phyloP scores from a whole-genome alignment of 2,113 vertebrate species.

The Desmodus rotundus region DNA sequence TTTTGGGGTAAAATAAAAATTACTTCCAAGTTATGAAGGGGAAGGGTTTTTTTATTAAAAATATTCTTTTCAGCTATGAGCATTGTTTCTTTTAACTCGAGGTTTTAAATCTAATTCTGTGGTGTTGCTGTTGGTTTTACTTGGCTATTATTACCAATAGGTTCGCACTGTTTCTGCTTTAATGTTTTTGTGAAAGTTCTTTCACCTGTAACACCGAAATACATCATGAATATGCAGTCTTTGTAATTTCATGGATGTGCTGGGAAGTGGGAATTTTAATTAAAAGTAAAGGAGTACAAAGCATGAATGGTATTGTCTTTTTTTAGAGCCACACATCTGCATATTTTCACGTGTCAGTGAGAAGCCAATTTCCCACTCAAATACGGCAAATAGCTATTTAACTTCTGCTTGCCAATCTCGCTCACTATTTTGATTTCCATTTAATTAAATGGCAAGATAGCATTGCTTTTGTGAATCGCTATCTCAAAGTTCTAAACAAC shows the following conservation, averaged over 20 bases:
- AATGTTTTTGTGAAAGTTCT: not conserved
- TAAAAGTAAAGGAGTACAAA: not conserved
- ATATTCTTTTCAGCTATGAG: fast-evolving
- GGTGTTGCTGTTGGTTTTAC: not conserved
- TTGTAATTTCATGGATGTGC: not conserved
- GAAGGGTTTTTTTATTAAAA: not conserved
- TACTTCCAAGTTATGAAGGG: not conserved
- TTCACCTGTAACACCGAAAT: not conserved
- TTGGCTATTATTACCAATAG: not conserved
- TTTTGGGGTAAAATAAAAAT: not conserved
- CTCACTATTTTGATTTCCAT: not conserved
- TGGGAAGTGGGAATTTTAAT: not conserved
- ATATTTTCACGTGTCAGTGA: not conserved
- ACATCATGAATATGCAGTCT: not conserved
- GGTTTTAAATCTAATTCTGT: not conserved
- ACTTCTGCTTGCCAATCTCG: not conserved
- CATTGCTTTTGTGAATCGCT: not conserved
- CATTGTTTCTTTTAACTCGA: not conserved
- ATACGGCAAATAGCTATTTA: not conserved
- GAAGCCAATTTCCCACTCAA: not conserved
- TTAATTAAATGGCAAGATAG: not conserved
- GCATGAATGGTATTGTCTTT: not conserved
- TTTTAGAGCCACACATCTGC: not conserved
- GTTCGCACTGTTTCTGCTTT: not conserved
- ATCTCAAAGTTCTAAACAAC: not conserved